phyloP scores from a whole-genome alignment of 2,888 invertebrate genomes.

The Ashinkailepas kermadecensis region DNA sequence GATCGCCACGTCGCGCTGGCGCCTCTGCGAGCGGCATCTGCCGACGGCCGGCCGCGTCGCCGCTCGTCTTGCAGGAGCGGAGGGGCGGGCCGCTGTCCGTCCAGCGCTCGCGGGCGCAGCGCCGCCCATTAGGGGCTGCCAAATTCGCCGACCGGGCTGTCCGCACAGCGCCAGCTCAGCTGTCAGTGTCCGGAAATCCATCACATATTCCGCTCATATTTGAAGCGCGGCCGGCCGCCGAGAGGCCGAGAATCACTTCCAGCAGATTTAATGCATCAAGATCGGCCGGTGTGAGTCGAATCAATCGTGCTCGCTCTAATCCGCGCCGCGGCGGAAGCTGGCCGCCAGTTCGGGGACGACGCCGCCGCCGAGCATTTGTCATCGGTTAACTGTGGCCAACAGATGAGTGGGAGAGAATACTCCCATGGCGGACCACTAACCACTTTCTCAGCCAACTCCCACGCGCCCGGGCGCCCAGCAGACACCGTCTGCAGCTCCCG shows the following conservation, averaged over 20 bases:
- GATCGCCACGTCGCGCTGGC: too few relatives aligned
- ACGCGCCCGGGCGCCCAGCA: too few relatives aligned
- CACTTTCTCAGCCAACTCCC: background rate
- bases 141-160: background rate
- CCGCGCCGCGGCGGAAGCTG: background rate
- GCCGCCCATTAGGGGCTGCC: constrained; percentile 7
- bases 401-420: background rate
- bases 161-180: constrained; percentile 6
- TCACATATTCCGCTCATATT: constrained; percentile 7
- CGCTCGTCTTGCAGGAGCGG: too few relatives aligned
- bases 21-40: too few relatives aligned
- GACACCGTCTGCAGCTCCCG: background rate
- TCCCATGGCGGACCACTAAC: background rate
- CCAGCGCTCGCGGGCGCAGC: background rate
- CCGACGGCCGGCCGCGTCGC: too few relatives aligned
- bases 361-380: background rate
- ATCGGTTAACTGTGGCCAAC: constrained; percentile 10
- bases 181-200: constrained; percentile 1
- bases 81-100: too few relatives aligned
- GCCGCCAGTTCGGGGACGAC: background rate
- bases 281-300: constrained; percentile 14
- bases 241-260: background rate
- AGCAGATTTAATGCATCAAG: constrained; percentile 20
- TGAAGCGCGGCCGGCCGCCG: background rate
- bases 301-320: background rate